Evolutionary conservation across 2,113 vertebrate genomes (phyloP), one percentile per base, ranked within the genome.

Genomic region (Hemibagrus wyckioides): DNA sequence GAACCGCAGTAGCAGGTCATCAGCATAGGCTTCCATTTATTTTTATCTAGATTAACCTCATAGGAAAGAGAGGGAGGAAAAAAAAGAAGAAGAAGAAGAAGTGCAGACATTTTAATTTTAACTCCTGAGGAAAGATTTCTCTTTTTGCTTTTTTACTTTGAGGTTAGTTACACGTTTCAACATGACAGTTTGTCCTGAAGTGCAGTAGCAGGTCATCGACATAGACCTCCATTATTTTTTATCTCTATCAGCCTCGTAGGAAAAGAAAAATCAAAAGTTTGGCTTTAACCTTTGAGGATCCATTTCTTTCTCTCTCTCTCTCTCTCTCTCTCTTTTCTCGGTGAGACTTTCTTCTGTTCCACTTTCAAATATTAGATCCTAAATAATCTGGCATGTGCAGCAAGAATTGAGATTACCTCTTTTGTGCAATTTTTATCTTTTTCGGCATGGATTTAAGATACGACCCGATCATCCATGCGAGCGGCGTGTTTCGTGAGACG

Each of bases 391-490:
- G 94, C 89, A 90, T 82, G 89, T 92, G 86, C 93, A 92, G 92
- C 76, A 90, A 91, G 93, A 92, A 84, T 86, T 85, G 80, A 92
- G 89, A 93, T 93, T 91, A 91, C 88, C 92, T 92, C 91, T 85
- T 89, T 92, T 39, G 15, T 30, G 15, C 36, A 14, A 76, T 92
- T 90, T 92, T 88, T 93, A 94, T 94, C 95, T 93, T 92, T 93
- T 92, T 82, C 83, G 87, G 89, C 82, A 87, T 90, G 92, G 91
- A 94, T 93, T 90, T 91, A 87, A 93, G 93, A 96, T 94, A 93
- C 94, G 92, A 89, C 89, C 90, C 91, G 93, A 94, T 95, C 92
- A 91, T 93, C 92, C 91, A 89, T 92, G 93, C 93, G 93, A 91
- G 91, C 91, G 81, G 88, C 93, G 92, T 93, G 93, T 94, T 94